Conservation (phyloP, 2,113 vertebrate genomes). For the Pygoscelis antarcticus region DNA sequence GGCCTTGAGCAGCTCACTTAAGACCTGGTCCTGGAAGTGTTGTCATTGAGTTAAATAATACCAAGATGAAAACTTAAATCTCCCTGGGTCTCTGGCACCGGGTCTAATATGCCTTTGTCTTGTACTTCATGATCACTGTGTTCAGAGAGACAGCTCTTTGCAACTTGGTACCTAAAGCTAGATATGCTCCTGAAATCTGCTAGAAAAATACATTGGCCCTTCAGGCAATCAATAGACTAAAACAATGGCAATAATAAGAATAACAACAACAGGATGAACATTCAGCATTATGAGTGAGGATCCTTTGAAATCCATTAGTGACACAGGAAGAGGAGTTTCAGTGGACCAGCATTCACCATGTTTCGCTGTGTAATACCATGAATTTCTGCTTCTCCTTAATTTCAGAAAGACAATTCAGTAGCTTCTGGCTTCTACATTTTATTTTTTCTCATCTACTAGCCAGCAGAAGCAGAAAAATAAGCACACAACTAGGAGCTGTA, state of each 20-base stretch:
- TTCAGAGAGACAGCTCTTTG: background rate
- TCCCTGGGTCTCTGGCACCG: background rate
- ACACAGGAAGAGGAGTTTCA: background rate
- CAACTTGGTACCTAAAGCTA: background rate
- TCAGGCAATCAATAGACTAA: background rate
- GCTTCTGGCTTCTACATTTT: background rate
- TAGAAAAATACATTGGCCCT: background rate
- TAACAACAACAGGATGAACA: background rate
- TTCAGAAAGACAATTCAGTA: background rate
- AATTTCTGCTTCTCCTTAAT: background rate
- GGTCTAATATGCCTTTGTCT: background rate
- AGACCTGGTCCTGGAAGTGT: background rate
- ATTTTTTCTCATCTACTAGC: background rate
- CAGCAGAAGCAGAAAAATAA: constrained; percentile 72
- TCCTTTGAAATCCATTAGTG: background rate
- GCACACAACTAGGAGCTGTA: constrained; percentile 72
- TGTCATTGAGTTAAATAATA: background rate
- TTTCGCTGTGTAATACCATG: background rate
- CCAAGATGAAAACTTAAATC: background rate
- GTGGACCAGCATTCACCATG: background rate
- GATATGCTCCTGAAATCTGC: background rate
- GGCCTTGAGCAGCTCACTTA: background rate
- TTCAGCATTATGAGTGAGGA: background rate
- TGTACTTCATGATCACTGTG: background rate
- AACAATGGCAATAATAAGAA: background rate